Evolutionary conservation across 2,113 vertebrate species (phyloP), one percentile per base, ranked within the genome.

Genomic region (Vulpes lagopus): DNA sequence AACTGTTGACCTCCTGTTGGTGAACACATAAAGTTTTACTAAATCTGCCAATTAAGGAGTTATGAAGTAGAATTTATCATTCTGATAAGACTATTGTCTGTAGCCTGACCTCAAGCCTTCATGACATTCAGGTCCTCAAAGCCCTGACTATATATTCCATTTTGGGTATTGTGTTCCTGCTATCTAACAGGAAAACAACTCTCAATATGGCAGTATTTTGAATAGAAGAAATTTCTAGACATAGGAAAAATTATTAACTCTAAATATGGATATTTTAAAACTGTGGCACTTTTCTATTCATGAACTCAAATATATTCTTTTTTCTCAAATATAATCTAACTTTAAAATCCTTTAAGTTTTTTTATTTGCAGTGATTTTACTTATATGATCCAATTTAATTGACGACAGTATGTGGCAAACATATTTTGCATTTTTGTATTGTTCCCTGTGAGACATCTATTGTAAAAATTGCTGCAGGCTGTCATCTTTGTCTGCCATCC

Each of bases 401-500:
- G 97, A 93, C 71, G 82, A 73, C 95, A 96, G 85, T 96, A 96
- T 96, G 92, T 93, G 89, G 95, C 94, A 97, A 98, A 89, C 90
- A 98, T 98, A 97, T 97, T 98, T 98, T 22, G 95, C 92, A 98
- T 98, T 98, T 98, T 98, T 98, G 89, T 87, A 91, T 98, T 97
- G 94, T 98, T 98, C 91, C 94, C 95, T 98, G 79, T 82, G 94
- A 98, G 97, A 97, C 96, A 83, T 98, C 97, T 82, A 95, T 98
- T 98, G 97, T 98, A 96, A 74, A 97, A 96, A 96, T 98, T 96
- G 99, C 98, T 98, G 97, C 98, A 97, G 98, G 98, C 98, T 98
- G 97, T 99, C 98, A 43, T 99, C 98, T 98, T 98, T 99, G 99
- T 99, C 98, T 98, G 95, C 97, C 96, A 97, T 99, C 99, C 99